phyloP scores from a whole-genome alignment of 2,888 invertebrate species.

The Hemistola chrysoprasaria region DNA sequence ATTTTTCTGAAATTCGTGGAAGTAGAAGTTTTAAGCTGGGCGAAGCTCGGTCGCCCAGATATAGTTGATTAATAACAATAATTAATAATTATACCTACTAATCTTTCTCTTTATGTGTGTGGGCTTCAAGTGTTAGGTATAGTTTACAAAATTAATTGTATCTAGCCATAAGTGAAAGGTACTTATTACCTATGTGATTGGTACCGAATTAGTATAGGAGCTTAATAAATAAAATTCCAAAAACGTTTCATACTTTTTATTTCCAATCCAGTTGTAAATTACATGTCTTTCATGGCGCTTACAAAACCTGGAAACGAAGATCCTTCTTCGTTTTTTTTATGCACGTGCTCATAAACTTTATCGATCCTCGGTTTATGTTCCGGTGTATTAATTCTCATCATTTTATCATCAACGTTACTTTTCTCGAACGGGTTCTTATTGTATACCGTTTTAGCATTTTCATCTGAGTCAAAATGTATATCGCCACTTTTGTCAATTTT shows the following conservation, averaged over 20 bases:
- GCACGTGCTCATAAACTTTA: slow-evolving; percentile 35
- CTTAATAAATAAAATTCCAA: slow-evolving; percentile 7
- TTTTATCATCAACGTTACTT: slow-evolving; percentile 29
- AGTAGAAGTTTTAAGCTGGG: no score
- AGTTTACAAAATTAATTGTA: no score
- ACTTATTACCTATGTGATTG: no score
- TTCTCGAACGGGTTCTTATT: slow-evolving; percentile 32
- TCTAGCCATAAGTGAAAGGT: no score
- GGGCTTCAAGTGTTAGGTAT: no score
- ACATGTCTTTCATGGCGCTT: slow-evolving; percentile 44
- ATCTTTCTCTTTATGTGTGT: no score
- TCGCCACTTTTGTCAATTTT: slow-evolving; percentile 63
- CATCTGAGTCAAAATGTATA: slow-evolving; percentile 20
- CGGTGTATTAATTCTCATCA: slow-evolving; percentile 57
- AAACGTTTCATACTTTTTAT: background rate
- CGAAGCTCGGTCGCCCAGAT: no score
- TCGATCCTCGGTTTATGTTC: slow-evolving; percentile 35
- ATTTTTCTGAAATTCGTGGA: no score
- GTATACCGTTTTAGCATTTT: slow-evolving; percentile 28
- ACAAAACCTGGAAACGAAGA: slow-evolving; percentile 39
- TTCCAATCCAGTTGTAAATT: slow-evolving; percentile 4
- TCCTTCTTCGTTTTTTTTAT: slow-evolving; percentile 42
- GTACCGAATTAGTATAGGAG: background rate
- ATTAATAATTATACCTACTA: no score
- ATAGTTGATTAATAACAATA: no score